phyloP scores from a whole-genome alignment of 1,140 invertebrate genomes.

The Calycopis cecrops region DNA sequence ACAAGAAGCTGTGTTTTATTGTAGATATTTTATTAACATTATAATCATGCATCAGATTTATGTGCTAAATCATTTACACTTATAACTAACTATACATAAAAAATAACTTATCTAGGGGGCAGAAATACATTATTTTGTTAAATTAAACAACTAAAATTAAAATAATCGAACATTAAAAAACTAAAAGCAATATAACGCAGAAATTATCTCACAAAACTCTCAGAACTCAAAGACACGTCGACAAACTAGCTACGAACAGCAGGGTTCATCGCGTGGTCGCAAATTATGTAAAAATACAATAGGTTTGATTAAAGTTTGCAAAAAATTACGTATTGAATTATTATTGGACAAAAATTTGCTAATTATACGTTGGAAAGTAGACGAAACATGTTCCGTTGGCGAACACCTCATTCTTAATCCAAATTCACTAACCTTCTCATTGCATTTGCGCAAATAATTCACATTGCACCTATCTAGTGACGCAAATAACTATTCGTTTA shows the following conservation, averaged over 20 bases:
- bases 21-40: slow-evolving; percentile 75
- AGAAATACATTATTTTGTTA: slow-evolving; percentile 73
- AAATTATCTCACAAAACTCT: slow-evolving; percentile 63
- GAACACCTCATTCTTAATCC: slow-evolving; percentile 49
- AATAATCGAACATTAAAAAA: slow-evolving; percentile 65
- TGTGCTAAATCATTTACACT: slow-evolving; percentile 74
- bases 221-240: slow-evolving; percentile 45
- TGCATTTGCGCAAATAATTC: slow-evolving; percentile 55
- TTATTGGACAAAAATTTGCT: slow-evolving; percentile 50
- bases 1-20: slow-evolving; percentile 65
- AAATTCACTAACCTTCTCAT: slow-evolving; percentile 72
- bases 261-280: neutral
- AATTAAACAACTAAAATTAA: slow-evolving; percentile 69
- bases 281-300: neutral
- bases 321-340: slow-evolving; percentile 50
- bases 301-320: slow-evolving; percentile 24
- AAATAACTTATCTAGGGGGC: slow-evolving; percentile 73
- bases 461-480: slow-evolving; percentile 58
- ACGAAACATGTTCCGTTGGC: slow-evolving; percentile 41
- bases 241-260: slow-evolving; percentile 21
- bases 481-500: slow-evolving; percentile 34
- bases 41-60: slow-evolving; percentile 74
- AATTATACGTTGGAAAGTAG: slow-evolving; percentile 53
- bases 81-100: slow-evolving; percentile 75
- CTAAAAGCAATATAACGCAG: slow-evolving; percentile 63